Base-by-base conservation (phyloP, 2,888 invertebrate genomes). In the Drosophila ustulata region DNA sequence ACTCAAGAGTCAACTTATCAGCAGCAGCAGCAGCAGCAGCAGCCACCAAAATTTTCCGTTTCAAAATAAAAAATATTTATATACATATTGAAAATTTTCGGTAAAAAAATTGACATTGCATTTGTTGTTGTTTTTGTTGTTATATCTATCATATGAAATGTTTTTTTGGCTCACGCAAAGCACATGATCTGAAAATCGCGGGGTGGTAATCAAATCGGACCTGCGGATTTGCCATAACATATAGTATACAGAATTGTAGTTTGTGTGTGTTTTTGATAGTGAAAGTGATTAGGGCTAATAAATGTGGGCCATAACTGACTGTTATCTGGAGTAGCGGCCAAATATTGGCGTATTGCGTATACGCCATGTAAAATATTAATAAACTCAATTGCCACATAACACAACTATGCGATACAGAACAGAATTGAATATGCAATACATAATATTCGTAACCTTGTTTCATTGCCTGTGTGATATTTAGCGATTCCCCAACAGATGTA, bases 121-220 rank as follows among this genome's bases (percentile, higher is more conserved):
- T 37, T 37, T 11, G 37, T 37, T 37, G 37, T 37, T 37, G 37
- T 37, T n/a, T 11, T 41, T 41, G 39, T 13, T 41, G 7, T 41
- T 41, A 41, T 59, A 61, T 58, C 47, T 63, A 18, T 56, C 43
- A 56, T 11, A 50, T 26, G 6, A 51, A 58, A 45, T 59, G 37
- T 56, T 32, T 28, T 43, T 23, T 56, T 32, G 13, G 66, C 65
- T 62, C 73, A 77, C 76, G 70, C 76, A 70, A 75, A 75, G 66
- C 82, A 82, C 84, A 84, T 82, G 84, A 84, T 77, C 68, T 11
- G 28, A 41, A 28, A 41, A 8, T 11, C 18, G 32, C 7, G n/a
- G 28, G 11, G 26, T 6, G 34, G n/a, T 65, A 72, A 75, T 67
- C 57, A 67, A 71, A 71, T 55, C 43, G 62, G n/a, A 34, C 59